Evolutionary conservation across 2,797 vertebrate species (phyloP).

Genomic region (Allobates femoralis): DNA sequence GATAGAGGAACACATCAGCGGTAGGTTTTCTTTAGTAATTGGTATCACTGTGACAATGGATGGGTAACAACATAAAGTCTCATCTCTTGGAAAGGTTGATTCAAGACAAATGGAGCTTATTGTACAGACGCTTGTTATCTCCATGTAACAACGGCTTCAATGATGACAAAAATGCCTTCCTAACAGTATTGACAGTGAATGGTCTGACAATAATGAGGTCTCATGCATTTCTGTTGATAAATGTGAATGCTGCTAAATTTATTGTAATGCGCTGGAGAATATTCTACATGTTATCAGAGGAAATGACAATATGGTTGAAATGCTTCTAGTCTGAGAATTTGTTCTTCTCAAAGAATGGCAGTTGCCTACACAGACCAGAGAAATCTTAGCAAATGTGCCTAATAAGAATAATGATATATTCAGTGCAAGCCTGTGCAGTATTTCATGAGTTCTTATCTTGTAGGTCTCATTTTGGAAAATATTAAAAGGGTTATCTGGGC

Average conservation of each 20-base stretch:
- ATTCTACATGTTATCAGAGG: background rate
- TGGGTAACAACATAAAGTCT: slow-evolving; percentile 14
- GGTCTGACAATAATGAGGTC: slow-evolving; percentile 12
- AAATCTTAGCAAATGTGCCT: background rate
- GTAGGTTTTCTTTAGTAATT: slow-evolving; percentile 34
- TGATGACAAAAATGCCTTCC: slow-evolving; percentile 23
- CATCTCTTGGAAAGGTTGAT: background rate
- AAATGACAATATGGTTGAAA: background rate
- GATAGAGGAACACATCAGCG: slow-evolving; percentile 26
- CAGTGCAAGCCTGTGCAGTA: background rate
- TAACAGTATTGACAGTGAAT: background rate
- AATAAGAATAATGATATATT: background rate
- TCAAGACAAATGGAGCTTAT: slow-evolving; percentile 18
- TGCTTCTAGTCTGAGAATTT: background rate
- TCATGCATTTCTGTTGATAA: background rate
- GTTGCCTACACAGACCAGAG: background rate
- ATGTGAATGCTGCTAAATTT: slow-evolving; percentile 1
- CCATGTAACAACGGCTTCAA: background rate
- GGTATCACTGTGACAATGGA: slow-evolving; percentile 36
- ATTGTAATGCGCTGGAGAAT: background rate
- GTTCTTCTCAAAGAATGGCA: background rate
- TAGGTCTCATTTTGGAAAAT: background rate
- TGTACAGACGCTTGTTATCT: background rate
- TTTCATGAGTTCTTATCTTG: background rate
- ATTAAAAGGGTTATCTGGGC: too few species aligned